These are phyloP conservation scores for Camponotus pennsylvanicus DNA, from an alignment of 1,140 invertebrate species.

Conservation along the genomic window DNA sequence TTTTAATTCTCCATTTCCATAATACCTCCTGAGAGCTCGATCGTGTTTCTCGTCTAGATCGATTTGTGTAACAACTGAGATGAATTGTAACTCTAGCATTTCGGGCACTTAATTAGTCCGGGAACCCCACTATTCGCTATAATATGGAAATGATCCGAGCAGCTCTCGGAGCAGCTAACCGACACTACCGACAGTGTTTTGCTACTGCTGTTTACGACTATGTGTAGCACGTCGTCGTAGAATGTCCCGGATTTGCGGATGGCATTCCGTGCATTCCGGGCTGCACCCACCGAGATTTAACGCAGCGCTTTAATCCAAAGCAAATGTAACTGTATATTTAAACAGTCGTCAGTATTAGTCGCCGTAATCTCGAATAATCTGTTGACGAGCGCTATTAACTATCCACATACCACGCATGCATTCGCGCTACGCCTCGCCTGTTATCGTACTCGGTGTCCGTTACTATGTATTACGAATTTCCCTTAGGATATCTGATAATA, in stretches of 20 bases:
- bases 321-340: slow-evolving; percentile 58
- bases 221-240: slow-evolving; percentile 36
- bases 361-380: slow-evolving; percentile 52
- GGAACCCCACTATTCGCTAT: background rate
- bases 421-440: background rate
- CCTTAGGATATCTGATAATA: background rate
- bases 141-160: background rate
- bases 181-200: slow-evolving; percentile 33
- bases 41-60: background rate
- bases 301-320: slow-evolving; percentile 41
- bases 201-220: slow-evolving; percentile 31
- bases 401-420: slow-evolving; percentile 1
- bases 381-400: slow-evolving; percentile 43
- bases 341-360: slow-evolving; percentile 12
- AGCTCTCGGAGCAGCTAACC: background rate
- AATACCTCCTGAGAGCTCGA: slow-evolving; percentile 20
- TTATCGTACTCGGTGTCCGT: background rate
- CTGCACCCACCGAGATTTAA: slow-evolving; percentile 32
- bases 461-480: background rate
- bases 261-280: slow-evolving; percentile 25
- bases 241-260: slow-evolving; percentile 49
- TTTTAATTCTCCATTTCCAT: slow-evolving; percentile 19
- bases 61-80: background rate
- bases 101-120: slow-evolving; percentile 33
- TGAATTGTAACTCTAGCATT: slow-evolving; percentile 21